Base-by-base conservation (phyloP, 1,140 invertebrate genomes). In the Hyposmocoma kahamanoa region DNA sequence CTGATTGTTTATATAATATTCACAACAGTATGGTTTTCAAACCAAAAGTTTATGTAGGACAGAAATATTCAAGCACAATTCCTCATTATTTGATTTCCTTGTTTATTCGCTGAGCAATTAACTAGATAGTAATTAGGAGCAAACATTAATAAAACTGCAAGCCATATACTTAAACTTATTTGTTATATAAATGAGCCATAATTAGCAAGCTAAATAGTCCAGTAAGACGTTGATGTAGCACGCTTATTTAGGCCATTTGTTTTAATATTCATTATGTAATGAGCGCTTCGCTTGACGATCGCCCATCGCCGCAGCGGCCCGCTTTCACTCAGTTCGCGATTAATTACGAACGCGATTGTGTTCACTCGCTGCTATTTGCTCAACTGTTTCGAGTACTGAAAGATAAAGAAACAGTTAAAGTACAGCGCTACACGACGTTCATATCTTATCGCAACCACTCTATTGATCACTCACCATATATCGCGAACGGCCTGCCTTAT, bases 201-300 rank as follows among this genome's bases (percentile, higher is more conserved):
- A n/a, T n/a, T n/a, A n/a, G n/a, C n/a, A n/a, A n/a, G n/a, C n/a
- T n/a, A n/a, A n/a, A n/a, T n/a, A n/a, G n/a, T n/a, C n/a, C n/a
- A n/a, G n/a, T n/a, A n/a, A n/a, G n/a, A n/a, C n/a, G n/a, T n/a
- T n/a, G n/a, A n/a, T n/a, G n/a, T n/a, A n/a, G n/a, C n/a, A n/a
- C n/a, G n/a, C 66, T 67, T 63, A 73, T 81, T 75, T 62, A 69
- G 75, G 68, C 65, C 71, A 67, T 72, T 71, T 70, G 71, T 69
- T 77, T 78, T 75, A 78, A 73, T 77, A 76, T 79, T 75, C 78
- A 81, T 84, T 84, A 84, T 68, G 72, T 82, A 84, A 84, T 72
- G 76, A 74, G 53, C 15, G 6, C 9, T 9, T 50, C 72, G 65
- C 47, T 62, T 62, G 65, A 48, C 70, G 72, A 63, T 70, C 42